phyloP scores from a whole-genome alignment of 2,113 vertebrate genomes.

The Acrocephalus kingi region DNA sequence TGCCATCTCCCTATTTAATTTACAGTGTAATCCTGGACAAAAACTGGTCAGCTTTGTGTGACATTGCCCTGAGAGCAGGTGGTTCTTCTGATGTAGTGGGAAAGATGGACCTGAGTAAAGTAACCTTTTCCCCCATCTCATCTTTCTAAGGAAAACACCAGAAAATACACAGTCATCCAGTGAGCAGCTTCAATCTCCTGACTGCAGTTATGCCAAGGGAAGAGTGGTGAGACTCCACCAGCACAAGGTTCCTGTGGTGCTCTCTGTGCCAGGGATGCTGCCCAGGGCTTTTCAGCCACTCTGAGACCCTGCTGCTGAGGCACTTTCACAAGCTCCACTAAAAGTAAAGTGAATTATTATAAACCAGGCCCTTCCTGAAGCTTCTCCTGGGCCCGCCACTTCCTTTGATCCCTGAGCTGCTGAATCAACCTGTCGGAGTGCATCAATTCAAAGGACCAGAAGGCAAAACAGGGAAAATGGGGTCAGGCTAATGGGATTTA shows the following conservation, averaged over 20 bases:
- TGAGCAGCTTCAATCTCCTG: neutral
- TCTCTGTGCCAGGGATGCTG: neutral
- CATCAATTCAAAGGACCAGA: neutral
- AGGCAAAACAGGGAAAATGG: neutral
- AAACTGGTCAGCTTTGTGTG: neutral
- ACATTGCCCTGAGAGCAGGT: neutral
- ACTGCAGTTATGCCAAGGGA: neutral
- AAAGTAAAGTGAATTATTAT: neutral
- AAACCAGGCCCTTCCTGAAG: neutral
- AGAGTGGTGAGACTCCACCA: neutral
- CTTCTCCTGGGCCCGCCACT: neutral
- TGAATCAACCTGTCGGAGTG: neutral
- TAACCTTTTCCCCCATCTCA: neutral
- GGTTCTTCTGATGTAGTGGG: neutral
- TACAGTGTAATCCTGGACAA: neutral
- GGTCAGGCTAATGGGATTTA: slow-evolving; percentile 59
- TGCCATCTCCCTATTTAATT: neutral
- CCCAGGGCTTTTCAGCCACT: neutral
- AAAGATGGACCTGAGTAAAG: neutral
- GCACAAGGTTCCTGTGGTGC: fast-evolving
- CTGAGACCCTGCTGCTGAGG: fast-evolving
- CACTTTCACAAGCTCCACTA: neutral
- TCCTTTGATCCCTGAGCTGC: neutral
- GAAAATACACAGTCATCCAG: neutral
- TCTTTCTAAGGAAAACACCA: neutral